A percentile compares a stretch with the other conserved stretches of the same genome.
Evolutionary conservation across 2,113 vertebrate species (phyloP).

Genomic region (Haemorhous mexicanus): DNA sequence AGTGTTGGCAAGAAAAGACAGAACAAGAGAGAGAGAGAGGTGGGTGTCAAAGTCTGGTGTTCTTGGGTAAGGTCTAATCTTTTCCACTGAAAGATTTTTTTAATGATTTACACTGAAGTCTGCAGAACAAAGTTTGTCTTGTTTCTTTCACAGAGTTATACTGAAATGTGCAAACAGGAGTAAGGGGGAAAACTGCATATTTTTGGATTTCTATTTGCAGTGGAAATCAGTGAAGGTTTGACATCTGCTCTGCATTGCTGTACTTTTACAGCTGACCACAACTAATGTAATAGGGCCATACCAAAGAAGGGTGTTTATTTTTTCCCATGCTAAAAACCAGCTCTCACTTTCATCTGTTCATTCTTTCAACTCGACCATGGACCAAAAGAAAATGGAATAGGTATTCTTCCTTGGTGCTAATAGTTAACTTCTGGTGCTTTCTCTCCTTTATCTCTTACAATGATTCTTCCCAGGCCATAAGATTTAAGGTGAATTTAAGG

Average conservation of each 20-base stretch:
- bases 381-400: neutral
- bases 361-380: neutral
- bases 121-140: slow-evolving; percentile 14
- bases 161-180: neutral
- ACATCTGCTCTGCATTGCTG: neutral
- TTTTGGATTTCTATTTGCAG: neutral
- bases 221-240: neutral
- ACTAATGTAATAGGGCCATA: neutral
- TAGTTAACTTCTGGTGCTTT: neutral
- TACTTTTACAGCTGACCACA: neutral
- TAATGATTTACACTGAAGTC: slow-evolving; percentile 9
- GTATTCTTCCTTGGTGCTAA: neutral
- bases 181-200: neutral
- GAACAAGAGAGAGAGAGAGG: neutral
- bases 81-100: neutral
- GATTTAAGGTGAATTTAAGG: neutral
- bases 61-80: neutral
- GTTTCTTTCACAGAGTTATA: neutral
- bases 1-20: neutral
- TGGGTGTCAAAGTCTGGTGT: neutral
- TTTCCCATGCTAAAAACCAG: neutral
- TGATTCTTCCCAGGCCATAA: neutral
- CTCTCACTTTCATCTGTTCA: neutral
- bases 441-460: neutral
- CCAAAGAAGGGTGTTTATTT: neutral